Evolutionary conservation across 2,888 invertebrate species (phyloP), one percentile per base, ranked within the genome.

Genomic region (Eucera pruinosa): DNA sequence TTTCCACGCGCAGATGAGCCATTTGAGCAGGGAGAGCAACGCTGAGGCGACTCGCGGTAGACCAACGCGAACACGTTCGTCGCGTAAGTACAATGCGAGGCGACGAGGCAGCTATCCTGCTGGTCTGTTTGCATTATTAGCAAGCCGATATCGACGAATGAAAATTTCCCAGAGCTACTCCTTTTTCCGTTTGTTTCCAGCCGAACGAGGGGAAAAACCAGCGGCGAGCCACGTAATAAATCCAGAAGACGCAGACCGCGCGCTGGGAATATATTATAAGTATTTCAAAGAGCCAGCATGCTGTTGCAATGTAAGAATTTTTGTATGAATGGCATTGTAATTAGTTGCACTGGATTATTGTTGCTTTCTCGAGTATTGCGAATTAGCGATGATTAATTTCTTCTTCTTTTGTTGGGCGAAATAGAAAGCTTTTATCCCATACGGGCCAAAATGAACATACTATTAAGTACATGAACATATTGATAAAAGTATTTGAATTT

Each of bases 181-280:
- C 66, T 18, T 30, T 23, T 1, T 1, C 25, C 30, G 30, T 33
- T 23, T 13, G 62, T 6, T 45, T 30, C 4, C 30, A 68, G 36
- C 39, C 69, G 75, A 80, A 80, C 73, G 70, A 61, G 58, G 45
- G 67, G 68, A 71, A 76, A 70, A 52, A 36, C 68, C 69, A 70
- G 78, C n/a, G n/a, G n/a, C n/a, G n/a, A n/a, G n/a, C n/a, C n/a
- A 82, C 71, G 70, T 60, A 77, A 79, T 78, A 85, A 83, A 85
- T 81, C 75, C 64, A 27, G 25, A 52, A 55, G 25, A 36, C 27
- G 43, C 3, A 7, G 7, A 7, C 3, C 33, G 11, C 36, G 30
- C 2, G 30, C 2, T 30, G 30, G 6, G 30, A 30, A 30, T 30
- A 5, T 6, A 30, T n/a, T n/a, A n/a, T n/a, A n/a, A n/a, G n/a